Evolutionary conservation across 2,888 invertebrate species (phyloP), one percentile per base, ranked within the genome.

Genomic region (Molanna angustata): DNA sequence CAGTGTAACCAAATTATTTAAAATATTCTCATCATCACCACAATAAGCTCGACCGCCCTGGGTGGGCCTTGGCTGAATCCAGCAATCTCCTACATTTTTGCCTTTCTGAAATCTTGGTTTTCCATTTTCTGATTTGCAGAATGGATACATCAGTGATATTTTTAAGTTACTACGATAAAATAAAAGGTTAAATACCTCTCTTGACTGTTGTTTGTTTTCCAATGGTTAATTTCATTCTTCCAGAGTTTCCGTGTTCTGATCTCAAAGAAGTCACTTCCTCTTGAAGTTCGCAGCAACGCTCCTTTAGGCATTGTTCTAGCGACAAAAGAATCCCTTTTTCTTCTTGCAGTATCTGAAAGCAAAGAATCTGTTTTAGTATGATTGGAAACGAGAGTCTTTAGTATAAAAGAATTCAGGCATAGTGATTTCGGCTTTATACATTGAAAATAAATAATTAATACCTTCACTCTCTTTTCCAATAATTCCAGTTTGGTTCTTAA

Each of bases 311-410:
- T 61, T 86, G 82, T 63, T 88, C 88, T 67, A 88, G 72, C 0
- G 86, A 86, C 21, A 86, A 73, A 37, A 88, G 71, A 45, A 87
- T 84, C 1, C 85, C 81, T 66, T 88, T 88, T 66, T 88, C 88
- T 69, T 88, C 88, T 71, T 87, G 86, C 52, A 88, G 71, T 62
- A 86, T 85, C 82, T 86, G 66, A 18, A 68, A 67, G 13, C n/a
- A n/a, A n/a, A n/a, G n/a, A n/a, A n/a, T n/a, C n/a, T n/a, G n/a
- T n/a, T n/a, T n/a, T n/a, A n/a, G n/a, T n/a, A n/a, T n/a, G n/a
- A n/a, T n/a, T n/a, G n/a, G n/a, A n/a, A n/a, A n/a, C n/a, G n/a
- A n/a, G n/a, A n/a, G n/a, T n/a, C n/a, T n/a, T 14, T 33, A 2
- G 9, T 22, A 35, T 20, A 35, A 20, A 7, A 35, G 13, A 35